Conservation (phyloP, 2,797 vertebrate species). For the Chromobotia macracanthus region DNA sequence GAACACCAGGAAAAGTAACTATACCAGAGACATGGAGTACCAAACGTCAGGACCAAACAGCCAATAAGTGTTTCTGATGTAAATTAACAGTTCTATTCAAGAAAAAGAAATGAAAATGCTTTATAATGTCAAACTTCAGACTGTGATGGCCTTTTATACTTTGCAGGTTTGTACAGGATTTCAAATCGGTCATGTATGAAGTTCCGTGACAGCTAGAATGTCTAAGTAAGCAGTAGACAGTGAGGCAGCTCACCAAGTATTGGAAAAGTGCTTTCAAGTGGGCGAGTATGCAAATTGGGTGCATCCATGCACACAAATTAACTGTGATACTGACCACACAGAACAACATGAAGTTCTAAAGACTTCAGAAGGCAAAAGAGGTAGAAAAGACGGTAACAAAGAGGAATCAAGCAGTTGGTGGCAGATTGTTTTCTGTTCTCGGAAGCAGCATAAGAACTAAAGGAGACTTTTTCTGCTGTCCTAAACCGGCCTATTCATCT, state of each 20-base stretch:
- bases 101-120: neutral
- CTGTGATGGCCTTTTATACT: too few species aligned
- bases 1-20: neutral
- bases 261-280: neutral
- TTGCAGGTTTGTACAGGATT: neutral
- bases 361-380: constrained; percentile 14
- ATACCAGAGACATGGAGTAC: neutral
- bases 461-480: constrained; percentile 74
- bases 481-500: constrained; percentile 78
- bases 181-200: too few species aligned
- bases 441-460: constrained; percentile 63
- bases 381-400: constrained; percentile 42
- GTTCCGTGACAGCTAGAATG: neutral
- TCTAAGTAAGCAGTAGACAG: too few species aligned
- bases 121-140: neutral
- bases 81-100: neutral
- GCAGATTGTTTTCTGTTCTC: constrained; percentile 71
- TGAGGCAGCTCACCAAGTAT: neutral
- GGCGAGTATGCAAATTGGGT: neutral
- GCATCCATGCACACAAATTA: neutral
- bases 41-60: neutral
- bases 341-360: neutral
- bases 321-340: neutral
- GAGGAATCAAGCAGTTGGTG: constrained; percentile 46
- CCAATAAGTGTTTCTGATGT: neutral